Percentiles rank a stretch among this genome's conserved stretches.
These are phyloP conservation scores for Siphlonurus alternatus DNA, from an alignment of 2,888 invertebrate genomes.

Conservation along the genomic window DNA sequence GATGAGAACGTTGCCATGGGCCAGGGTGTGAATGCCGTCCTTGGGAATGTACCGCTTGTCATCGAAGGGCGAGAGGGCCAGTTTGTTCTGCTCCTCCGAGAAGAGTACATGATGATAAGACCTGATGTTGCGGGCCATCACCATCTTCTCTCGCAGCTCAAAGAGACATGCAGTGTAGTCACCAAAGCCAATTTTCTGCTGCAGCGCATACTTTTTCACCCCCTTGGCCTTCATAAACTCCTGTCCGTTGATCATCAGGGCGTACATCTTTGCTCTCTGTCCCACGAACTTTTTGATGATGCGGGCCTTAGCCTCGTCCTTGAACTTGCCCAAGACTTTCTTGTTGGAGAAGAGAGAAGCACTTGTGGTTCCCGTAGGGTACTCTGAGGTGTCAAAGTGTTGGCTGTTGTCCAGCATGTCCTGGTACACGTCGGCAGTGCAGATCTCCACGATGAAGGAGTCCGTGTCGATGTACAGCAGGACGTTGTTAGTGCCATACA, in stretches of 20 bases:
- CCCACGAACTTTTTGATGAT: neutral
- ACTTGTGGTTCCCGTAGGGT: constrained; percentile 8
- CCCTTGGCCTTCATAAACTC: neutral
- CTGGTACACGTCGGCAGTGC: constrained; percentile 5
- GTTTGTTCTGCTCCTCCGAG: constrained; percentile 13
- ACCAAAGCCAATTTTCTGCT: neutral
- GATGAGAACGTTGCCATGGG: neutral
- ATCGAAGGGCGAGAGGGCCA: constrained; percentile 13
- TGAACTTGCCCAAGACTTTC: neutral
- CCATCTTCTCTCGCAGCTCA: constrained; percentile 12
- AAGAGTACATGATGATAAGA: constrained; percentile 12
- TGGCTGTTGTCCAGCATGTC: neutral
- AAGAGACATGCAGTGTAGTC: constrained; percentile 6
- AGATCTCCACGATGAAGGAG: constrained; percentile 9
- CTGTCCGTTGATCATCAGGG: neutral
- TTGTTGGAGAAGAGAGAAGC: neutral
- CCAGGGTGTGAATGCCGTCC: neutral
- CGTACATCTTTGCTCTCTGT: neutral
- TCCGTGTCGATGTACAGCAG: constrained; percentile 9
- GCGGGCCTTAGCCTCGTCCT: neutral
- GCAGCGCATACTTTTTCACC: neutral
- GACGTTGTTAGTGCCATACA: constrained; percentile 8
- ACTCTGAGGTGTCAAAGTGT: constrained; percentile 10
- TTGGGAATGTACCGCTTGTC: constrained; percentile 11
- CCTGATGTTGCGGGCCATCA: neutral